Base-by-base conservation (phyloP, 2,888 invertebrate genomes). In the Torymus tubicola region DNA sequence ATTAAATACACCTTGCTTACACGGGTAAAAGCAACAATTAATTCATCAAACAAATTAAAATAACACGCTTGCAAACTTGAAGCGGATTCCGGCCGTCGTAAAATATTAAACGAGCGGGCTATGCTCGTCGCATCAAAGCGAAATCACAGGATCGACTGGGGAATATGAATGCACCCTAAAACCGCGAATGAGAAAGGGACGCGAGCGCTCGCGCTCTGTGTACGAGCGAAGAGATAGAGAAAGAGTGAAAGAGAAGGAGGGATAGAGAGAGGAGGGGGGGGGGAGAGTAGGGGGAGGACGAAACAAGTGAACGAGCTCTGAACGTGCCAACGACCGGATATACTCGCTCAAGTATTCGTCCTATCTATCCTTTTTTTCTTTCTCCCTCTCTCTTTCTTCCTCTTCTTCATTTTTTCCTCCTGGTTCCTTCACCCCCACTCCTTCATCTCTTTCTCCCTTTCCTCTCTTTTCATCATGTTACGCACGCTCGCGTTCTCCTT, bases 241-340 rank as follows among this genome's bases (percentile, higher is more conserved):
- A 57, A 55, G 65, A 80, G 24, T 57, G 53, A 16, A 16, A 5
- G 24, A 8, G 50, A 31, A 14, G 24, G 50, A 42, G 12, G 14
- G 52, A 1, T n/a, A 24, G 52, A 58, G 50, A n/a, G 57, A 14
- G 16, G 50, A n/a, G 57, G 13, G 16, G 72, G 60, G 14, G 13
- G 78, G 81, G 72, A 52, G 58, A 69, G 61, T 83, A 78, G 81
- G 83, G 85, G 86, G 85, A 85, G 86, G 85, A 87, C 86, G 87
- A 88, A 89, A 88, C 89, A 89, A 89, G 87, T 87, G 88, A 89
- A 89, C 88, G 87, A 88, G 88, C 87, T 87, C 87, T 85, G 87
- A 85, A 87, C 87, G 87, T 88, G 89, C 88, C 89, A 89, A 89
- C 89, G 89, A 90, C 89, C 89, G 89, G 89, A 89, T 89, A 89